A percentile compares a stretch with the other conserved stretches of the same genome.
Evolutionary conservation across 2,113 vertebrate genomes (phyloP).

Genomic region (Siniperca chuatsi): DNA sequence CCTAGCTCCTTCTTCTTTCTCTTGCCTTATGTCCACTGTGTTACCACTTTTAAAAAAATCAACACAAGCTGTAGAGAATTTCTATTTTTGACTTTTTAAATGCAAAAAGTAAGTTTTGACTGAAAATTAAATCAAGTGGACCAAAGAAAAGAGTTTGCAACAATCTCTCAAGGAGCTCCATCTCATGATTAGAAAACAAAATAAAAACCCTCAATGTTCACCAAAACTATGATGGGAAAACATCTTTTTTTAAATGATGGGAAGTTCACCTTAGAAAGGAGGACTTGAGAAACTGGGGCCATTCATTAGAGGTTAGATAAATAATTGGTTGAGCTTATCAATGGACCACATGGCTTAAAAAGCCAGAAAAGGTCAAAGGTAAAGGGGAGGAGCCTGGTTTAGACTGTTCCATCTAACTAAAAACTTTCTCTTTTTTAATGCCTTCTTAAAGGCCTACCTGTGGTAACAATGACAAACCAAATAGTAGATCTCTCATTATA

Average conservation of each 20-base stretch:
- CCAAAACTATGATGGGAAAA: background rate
- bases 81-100: background rate
- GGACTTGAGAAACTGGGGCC: background rate
- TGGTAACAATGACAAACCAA: background rate
- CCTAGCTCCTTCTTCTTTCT: background rate
- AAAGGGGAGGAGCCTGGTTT: constrained; percentile 32
- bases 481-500: background rate
- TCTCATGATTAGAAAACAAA: background rate
- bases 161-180: background rate
- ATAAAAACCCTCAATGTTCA: background rate
- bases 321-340: background rate
- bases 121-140: background rate
- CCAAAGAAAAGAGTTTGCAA: background rate
- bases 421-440: background rate
- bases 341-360: background rate
- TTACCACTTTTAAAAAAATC: background rate
- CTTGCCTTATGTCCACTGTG: background rate
- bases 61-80: background rate
- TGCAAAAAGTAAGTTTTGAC: background rate
- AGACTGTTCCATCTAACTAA: constrained; percentile 29
- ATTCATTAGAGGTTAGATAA: background rate
- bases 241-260: background rate
- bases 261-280: constrained; percentile 2
- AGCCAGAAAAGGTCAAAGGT: background rate
- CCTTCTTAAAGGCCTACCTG: background rate